A percentile compares a stretch with the other conserved stretches of the same genome.
These are phyloP conservation scores for Cosmorhoe ocellata DNA, from an alignment of 2,888 invertebrate genomes.

Conservation along the genomic window DNA sequence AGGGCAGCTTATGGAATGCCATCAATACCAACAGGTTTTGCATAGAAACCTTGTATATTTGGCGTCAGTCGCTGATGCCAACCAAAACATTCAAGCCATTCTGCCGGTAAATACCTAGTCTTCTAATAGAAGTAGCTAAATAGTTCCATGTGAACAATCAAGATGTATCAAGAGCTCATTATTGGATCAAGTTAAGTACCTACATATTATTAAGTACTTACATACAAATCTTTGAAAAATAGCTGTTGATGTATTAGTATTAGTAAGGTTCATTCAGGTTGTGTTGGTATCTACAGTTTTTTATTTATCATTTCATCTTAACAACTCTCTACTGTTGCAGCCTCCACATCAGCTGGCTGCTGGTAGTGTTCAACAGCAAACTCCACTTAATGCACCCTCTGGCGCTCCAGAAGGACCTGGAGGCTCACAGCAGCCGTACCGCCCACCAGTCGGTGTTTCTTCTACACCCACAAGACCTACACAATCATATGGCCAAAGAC, in stretches of 20 bases:
- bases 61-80: conserved; percentile 97
- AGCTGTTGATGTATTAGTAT: no score
- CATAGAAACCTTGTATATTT: conserved; percentile 98
- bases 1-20: conserved; percentile 95
- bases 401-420: conserved; percentile 66
- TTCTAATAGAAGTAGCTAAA: not conserved
- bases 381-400: conserved; percentile 62
- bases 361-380: conserved; percentile 72
- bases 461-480: conserved; percentile 83
- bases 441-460: conserved; percentile 77
- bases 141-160: no score
- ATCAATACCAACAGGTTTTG: conserved; percentile 96
- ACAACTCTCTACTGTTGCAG: conserved; percentile 67
- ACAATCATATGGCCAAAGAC: conserved; percentile 86
- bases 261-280: no score
- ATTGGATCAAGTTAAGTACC: no score
- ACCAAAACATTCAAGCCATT: conserved; percentile 94
- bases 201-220: no score
- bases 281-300: no score
- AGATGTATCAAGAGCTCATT: no score
- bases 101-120: conserved; percentile 88
- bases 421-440: conserved; percentile 73
- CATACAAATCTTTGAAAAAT: no score
- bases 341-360: conserved; percentile 82
- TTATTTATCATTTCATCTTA: no score